Evolutionary conservation across 2,888 invertebrate genomes (phyloP).

Genomic region (Melinopterus prodromus): DNA sequence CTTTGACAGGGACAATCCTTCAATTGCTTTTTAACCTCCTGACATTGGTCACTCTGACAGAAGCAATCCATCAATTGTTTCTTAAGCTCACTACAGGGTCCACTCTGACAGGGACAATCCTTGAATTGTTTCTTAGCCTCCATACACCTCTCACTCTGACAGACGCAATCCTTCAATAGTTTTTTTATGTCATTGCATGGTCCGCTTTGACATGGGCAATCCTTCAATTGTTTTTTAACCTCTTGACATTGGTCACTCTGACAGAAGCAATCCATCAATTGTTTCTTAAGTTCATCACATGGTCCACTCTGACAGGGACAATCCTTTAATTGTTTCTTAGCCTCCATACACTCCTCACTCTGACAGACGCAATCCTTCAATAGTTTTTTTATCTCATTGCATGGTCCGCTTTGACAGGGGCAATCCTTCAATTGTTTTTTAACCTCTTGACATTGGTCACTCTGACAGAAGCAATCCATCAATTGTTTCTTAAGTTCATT

Average conservation of each 20-base stretch:
- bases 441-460: not conserved
- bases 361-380: not conserved
- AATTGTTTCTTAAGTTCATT: not conserved
- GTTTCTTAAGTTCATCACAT: no score
- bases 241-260: not conserved
- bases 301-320: no score
- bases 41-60: no score
- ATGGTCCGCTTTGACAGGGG: not conserved
- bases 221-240: not conserved
- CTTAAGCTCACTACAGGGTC: no score
- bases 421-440: not conserved
- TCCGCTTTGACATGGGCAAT: not conserved
- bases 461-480: not conserved
- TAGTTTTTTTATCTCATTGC: not conserved
- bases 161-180: no score
- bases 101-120: no score
- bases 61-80: no score
- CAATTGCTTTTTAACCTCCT: not conserved
- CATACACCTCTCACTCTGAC: no score
- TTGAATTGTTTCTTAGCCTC: no score
- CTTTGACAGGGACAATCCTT: not conserved
- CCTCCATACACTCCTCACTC: not conserved
- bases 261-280: not conserved
- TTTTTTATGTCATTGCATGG: not conserved
- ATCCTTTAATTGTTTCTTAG: no score